These are phyloP conservation scores for Chelon auratus DNA, from an alignment of 2,797 vertebrate species.

Conservation along the genomic window DNA sequence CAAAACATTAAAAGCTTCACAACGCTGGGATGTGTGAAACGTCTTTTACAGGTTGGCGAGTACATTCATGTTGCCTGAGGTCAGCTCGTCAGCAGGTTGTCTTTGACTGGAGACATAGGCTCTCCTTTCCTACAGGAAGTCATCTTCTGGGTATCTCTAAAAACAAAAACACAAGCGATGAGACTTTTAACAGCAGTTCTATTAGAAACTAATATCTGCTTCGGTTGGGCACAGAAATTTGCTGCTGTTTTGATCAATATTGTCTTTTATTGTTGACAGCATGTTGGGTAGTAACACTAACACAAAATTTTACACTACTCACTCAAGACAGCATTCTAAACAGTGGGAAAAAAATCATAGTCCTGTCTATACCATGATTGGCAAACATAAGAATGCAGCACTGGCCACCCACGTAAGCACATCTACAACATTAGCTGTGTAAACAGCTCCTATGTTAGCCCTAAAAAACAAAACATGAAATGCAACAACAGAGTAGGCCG, in stretches of 20 bases:
- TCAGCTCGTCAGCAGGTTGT: conserved; percentile 83
- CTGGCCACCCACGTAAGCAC: too few relatives aligned
- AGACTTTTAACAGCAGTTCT: neutral
- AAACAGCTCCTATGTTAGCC: too few relatives aligned
- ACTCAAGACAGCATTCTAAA: too few relatives aligned
- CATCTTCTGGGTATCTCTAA: conserved; percentile 87
- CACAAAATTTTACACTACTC: too few relatives aligned
- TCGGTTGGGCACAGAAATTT: neutral
- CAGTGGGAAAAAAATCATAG: too few relatives aligned
- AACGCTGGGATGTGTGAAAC: neutral
- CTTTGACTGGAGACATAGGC: conserved; percentile 88
- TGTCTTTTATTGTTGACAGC: too few relatives aligned
- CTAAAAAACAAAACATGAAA: too few relatives aligned
- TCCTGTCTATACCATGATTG: too few relatives aligned
- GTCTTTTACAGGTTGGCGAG: conserved; percentile 65
- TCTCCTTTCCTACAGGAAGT: conserved; percentile 78
- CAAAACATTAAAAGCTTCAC: neutral
- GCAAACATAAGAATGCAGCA: too few relatives aligned
- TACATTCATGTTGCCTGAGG: conserved; percentile 77
- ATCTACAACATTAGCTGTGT: too few relatives aligned
- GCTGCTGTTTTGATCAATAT: too few relatives aligned
- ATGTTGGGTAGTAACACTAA: neutral
- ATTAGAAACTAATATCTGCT: neutral
- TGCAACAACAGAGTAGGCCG: too few relatives aligned
- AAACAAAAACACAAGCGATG: conserved; percentile 51